Conservation (phyloP, 2,888 invertebrate species). For the Calameuta pallipes region DNA sequence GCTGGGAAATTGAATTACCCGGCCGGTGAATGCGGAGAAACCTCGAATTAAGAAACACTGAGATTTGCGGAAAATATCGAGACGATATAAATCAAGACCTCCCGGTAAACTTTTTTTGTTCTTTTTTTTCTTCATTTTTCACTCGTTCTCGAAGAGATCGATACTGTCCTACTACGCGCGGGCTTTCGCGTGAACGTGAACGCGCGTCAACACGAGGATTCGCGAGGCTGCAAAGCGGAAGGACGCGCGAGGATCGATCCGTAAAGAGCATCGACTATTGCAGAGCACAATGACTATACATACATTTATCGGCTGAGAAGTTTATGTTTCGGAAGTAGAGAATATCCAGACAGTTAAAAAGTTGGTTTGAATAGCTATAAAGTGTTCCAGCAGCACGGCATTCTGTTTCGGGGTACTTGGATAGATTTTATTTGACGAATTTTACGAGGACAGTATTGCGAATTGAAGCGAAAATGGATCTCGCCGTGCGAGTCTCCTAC, state of each 20-base stretch:
- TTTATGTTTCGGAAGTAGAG: conserved; percentile 48
- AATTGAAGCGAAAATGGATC: conserved; percentile 9
- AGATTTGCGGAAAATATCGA: conserved; percentile 63
- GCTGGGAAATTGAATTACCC: conserved; percentile 60
- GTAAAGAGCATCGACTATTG: too few relatives aligned
- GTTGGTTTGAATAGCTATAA: conserved; percentile 53
- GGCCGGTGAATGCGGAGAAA: conserved; percentile 33
- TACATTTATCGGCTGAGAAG: conserved; percentile 16
- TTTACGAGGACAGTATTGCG: conserved; percentile 43
- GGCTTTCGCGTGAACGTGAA: background rate
- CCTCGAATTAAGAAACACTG: conserved; percentile 65
- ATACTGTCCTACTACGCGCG: conserved; percentile 23
- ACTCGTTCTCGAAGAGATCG: conserved; percentile 21
- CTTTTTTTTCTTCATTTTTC: conserved; percentile 27
- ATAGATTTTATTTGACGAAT: conserved; percentile 44
- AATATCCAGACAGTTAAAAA: conserved; percentile 53
- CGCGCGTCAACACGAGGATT: background rate
- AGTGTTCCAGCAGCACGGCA: conserved; percentile 38
- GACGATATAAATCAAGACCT: conserved; percentile 60
- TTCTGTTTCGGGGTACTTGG: conserved; percentile 52
- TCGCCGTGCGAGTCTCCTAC: too few relatives aligned
- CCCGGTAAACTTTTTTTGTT: conserved; percentile 24
- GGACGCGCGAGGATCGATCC: too few relatives aligned
- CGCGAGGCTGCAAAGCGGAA: too few relatives aligned
- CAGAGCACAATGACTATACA: too few relatives aligned